phyloP scores from a whole-genome alignment of 2,797 vertebrate species.

The Nannoperca obscura region DNA sequence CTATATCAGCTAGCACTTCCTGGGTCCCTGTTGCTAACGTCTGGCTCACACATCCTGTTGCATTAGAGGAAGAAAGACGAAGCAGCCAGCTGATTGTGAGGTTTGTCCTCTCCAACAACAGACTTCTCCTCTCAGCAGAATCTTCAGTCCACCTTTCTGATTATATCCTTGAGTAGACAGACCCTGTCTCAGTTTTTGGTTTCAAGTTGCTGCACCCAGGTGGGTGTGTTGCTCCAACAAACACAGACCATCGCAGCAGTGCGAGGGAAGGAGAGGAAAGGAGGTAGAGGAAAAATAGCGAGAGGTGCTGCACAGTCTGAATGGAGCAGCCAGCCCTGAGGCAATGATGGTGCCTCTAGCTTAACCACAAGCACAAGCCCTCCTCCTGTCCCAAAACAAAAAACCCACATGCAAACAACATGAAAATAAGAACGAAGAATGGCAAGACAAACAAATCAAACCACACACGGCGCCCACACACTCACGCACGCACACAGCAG shows the following conservation, averaged over 20 bases:
- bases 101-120: slow-evolving; percentile 27
- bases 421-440: slow-evolving; percentile 65
- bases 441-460: slow-evolving; percentile 76
- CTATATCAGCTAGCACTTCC: slow-evolving; percentile 55
- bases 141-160: slow-evolving; percentile 40
- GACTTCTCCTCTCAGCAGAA: slow-evolving; percentile 9
- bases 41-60: slow-evolving; percentile 70
- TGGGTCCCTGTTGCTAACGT: slow-evolving; percentile 44
- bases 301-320: slow-evolving; percentile 58
- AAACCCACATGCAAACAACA: slow-evolving; percentile 74
- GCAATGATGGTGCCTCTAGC: slow-evolving; percentile 60
- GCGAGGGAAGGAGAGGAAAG: slow-evolving; percentile 20
- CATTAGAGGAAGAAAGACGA: slow-evolving; percentile 29
- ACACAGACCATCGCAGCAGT: slow-evolving; percentile 58
- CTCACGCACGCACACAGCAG: slow-evolving; percentile 53
- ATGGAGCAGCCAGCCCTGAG: slow-evolving; percentile 66
- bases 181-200: slow-evolving; percentile 34
- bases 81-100: slow-evolving; percentile 37
- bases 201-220: slow-evolving; percentile 53
- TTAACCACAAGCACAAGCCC: slow-evolving; percentile 75
- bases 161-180: slow-evolving; percentile 27
- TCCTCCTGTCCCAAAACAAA: slow-evolving; percentile 74
- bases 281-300: slow-evolving; percentile 47
- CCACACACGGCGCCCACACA: slow-evolving; percentile 46
- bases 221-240: slow-evolving; percentile 72